A percentile compares a stretch with the other conserved stretches of the same genome.
Evolutionary conservation across 2,113 vertebrate genomes (phyloP).

Genomic region (Mormyrus lacerda): DNA sequence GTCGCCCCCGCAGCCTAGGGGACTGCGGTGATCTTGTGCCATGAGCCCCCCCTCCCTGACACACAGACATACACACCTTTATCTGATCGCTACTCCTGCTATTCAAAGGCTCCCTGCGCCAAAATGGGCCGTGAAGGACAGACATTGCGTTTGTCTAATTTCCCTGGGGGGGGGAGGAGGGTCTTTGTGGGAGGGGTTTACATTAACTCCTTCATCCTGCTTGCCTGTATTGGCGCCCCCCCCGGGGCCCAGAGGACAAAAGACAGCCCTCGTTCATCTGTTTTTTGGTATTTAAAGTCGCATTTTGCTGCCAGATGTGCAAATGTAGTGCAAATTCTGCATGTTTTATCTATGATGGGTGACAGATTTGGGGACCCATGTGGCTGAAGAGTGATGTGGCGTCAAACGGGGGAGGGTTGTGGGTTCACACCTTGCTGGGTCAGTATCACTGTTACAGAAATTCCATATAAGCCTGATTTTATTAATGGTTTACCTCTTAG

Average conservation of each 20-base stretch:
- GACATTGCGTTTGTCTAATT: background rate
- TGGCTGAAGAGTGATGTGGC: background rate
- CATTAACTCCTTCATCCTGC: constrained; percentile 55
- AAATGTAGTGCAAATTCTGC: background rate
- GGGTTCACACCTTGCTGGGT: background rate
- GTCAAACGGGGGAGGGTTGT: background rate
- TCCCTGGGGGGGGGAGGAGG: background rate
- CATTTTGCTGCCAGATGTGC: background rate
- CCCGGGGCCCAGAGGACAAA: constrained; percentile 50
- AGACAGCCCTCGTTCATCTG: constrained; percentile 36
- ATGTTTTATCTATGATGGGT: background rate
- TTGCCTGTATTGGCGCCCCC: constrained; percentile 52
- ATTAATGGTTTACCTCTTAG: background rate
- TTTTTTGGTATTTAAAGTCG: background rate
- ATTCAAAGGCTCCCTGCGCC: background rate
- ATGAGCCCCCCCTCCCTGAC: background rate
- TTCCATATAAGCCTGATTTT: background rate
- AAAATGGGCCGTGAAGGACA: background rate
- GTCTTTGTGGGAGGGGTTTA: background rate
- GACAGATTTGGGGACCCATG: background rate
- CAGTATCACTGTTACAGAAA: background rate
- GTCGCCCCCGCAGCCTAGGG: background rate
- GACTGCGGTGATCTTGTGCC: background rate
- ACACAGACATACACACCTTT: background rate
- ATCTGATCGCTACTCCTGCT: background rate